Percentiles rank a stretch among this genome's conserved stretches.
phyloP scores from a whole-genome alignment of 1,140 invertebrate genomes.

The Orchestia grillus region DNA sequence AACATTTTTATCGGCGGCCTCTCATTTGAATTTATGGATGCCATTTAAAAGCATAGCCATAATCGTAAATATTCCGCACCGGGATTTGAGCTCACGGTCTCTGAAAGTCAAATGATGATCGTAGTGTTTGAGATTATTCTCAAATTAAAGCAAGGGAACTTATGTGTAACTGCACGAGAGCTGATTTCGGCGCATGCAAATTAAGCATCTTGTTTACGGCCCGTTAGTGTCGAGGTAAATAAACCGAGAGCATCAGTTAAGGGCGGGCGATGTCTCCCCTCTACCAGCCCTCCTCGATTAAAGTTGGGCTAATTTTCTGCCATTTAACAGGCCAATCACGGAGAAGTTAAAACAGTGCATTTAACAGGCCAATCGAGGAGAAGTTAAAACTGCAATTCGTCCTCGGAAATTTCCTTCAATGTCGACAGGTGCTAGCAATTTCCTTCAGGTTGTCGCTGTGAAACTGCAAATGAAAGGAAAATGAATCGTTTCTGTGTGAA shows the following conservation, averaged over 20 bases:
- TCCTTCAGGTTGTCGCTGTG: neutral
- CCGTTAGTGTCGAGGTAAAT: constrained; percentile 7
- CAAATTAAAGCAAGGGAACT: neutral
- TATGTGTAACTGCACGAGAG: neutral
- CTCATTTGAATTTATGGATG: neutral
- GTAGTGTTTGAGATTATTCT: neutral
- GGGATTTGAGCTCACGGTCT: neutral
- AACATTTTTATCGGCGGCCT: neutral
- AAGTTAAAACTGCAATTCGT: neutral
- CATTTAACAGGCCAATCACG: neutral
- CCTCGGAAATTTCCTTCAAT: neutral
- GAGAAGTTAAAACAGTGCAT: neutral
- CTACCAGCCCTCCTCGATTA: neutral
- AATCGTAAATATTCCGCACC: neutral
- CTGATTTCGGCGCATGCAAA: neutral
- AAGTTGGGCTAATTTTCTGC: neutral
- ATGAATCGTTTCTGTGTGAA: neutral
- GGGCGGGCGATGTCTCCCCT: neutral
- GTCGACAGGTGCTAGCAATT: neutral
- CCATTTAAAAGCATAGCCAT: neutral
- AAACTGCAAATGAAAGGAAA: neutral
- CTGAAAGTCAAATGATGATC: neutral
- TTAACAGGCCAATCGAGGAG: neutral
- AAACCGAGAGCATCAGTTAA: neutral
- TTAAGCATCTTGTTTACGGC: neutral